Conservation (phyloP, 2,888 invertebrate genomes). For the Harpalus rubripes region DNA sequence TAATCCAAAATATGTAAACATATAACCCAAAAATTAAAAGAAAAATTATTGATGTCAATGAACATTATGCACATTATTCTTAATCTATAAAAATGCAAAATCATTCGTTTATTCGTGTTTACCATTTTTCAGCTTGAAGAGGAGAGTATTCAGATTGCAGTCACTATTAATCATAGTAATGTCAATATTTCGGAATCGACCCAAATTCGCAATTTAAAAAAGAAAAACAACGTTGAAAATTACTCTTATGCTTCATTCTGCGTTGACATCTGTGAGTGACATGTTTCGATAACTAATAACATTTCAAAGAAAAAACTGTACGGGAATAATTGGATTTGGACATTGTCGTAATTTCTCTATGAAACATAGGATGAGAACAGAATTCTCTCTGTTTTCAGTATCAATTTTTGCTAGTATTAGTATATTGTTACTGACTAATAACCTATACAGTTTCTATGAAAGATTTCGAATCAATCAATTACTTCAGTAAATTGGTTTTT, state of each 20-base stretch:
- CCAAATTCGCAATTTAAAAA: neutral
- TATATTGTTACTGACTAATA: too few species aligned
- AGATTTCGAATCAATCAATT: too few species aligned
- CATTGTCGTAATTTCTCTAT: neutral
- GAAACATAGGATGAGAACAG: too few species aligned
- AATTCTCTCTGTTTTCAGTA: too few species aligned
- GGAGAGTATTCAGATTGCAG: neutral
- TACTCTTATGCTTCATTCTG: neutral
- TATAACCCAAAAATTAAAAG: too few species aligned
- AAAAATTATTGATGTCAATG: too few species aligned
- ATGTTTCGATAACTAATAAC: neutral
- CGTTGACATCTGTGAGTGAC: slow-evolving; percentile 4
- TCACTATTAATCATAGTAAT: neutral
- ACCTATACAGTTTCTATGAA: too few species aligned
- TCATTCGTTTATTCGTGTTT: neutral
- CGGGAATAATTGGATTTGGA: neutral
- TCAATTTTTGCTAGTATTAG: too few species aligned
- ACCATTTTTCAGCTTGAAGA: neutral
- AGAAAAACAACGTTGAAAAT: slow-evolving; percentile 3
- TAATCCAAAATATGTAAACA: too few species aligned
- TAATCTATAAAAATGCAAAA: neutral
- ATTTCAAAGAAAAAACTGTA: neutral
- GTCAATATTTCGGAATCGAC: slow-evolving; percentile 1
- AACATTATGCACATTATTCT: neutral
- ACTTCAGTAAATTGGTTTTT: too few species aligned